Evolutionary conservation across 1,140 invertebrate genomes (phyloP).

Genomic region (Drosophila pectinifera): DNA sequence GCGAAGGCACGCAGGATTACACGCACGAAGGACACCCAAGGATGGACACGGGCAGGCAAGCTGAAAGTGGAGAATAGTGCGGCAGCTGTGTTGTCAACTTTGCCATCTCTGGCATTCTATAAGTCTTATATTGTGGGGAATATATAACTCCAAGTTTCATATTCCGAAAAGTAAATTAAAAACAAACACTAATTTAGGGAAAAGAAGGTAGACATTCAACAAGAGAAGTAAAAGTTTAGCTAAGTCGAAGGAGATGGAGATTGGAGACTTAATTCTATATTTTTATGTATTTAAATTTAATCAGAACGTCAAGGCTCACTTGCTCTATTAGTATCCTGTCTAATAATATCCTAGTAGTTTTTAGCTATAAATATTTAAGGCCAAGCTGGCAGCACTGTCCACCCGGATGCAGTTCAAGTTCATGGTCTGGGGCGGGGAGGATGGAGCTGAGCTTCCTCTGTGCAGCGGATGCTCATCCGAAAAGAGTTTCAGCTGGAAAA

Average conservation of each 20-base stretch:
- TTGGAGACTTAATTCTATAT: too few relatives aligned
- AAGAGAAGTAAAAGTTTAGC: too few relatives aligned
- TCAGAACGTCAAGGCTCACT: too few relatives aligned
- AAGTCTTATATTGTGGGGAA: too few relatives aligned
- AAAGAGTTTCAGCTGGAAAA: constrained; percentile 71
- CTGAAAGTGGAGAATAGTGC: constrained; percentile 82
- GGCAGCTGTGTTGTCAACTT: constrained; percentile 14
- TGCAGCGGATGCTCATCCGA: constrained; percentile 40
- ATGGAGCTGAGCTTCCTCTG: constrained; percentile 14
- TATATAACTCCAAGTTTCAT: too few relatives aligned
- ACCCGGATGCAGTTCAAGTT: constrained; percentile 31
- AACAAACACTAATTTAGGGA: too few relatives aligned
- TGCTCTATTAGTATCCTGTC: neutral
- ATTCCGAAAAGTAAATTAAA: too few relatives aligned
- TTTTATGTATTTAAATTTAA: too few relatives aligned
- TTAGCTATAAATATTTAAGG: neutral
- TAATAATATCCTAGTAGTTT: neutral
- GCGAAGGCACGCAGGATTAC: constrained; percentile 64
- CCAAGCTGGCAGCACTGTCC: constrained; percentile 12
- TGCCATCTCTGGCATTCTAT: neutral
- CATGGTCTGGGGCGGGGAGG: neutral
- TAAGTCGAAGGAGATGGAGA: too few relatives aligned
- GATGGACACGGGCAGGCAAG: constrained; percentile 69
- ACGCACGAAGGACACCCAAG: constrained; percentile 52
- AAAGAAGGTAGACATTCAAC: too few relatives aligned